A percentile compares a stretch with the other conserved stretches of the same genome.
Conservation (phyloP, 53 echinoderm and acorn worm genomes). For the Antedon mediterranea region DNA sequence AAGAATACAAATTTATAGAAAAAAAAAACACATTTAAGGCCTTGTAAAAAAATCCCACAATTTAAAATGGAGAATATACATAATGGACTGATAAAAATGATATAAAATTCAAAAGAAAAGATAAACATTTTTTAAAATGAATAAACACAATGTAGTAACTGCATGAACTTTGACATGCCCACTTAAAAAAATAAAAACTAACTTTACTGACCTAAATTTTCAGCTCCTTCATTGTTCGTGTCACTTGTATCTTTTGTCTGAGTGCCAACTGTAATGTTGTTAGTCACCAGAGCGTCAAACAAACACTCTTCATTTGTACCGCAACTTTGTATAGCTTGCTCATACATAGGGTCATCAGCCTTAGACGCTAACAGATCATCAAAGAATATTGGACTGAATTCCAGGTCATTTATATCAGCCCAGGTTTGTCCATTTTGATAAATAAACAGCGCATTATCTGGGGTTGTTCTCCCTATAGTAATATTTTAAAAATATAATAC, state of each 20-base stretch:
- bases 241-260: background rate
- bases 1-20: too few relatives aligned
- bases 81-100: too few relatives aligned
- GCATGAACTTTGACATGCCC: too few relatives aligned
- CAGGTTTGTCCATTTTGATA: background rate
- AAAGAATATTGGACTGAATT: background rate
- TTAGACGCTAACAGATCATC: background rate
- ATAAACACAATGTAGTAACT: too few relatives aligned
- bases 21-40: too few relatives aligned
- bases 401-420: background rate
- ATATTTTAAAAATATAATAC: background rate
- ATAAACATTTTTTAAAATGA: too few relatives aligned
- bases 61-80: too few relatives aligned
- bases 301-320: background rate
- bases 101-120: too few relatives aligned
- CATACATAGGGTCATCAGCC: background rate
- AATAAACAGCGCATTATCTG: background rate
- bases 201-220: background rate
- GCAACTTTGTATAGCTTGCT: background rate
- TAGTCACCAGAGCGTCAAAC: background rate
- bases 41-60: too few relatives aligned
- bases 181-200: too few relatives aligned
- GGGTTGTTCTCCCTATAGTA: background rate
- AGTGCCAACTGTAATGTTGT: background rate
- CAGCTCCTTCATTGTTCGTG: background rate